Conservation (phyloP, 2,113 vertebrate species). For the Caracal caracal region DNA sequence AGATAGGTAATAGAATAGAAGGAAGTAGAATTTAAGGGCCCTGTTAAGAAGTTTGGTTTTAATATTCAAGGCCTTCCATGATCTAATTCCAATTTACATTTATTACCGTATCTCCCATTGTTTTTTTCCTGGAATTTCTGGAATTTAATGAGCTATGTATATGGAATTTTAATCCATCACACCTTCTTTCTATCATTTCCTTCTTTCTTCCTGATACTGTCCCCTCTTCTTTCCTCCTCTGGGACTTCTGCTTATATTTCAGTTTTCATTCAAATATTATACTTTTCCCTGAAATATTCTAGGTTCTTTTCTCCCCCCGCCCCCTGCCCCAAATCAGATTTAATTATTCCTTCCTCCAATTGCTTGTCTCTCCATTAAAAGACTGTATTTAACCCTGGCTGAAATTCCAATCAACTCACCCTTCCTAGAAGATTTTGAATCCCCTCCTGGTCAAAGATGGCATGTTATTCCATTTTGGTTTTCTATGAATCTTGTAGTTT, state of each 20-base stretch:
- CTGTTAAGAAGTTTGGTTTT: neutral
- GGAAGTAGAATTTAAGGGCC: neutral
- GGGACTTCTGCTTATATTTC: neutral
- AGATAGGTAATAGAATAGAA: neutral
- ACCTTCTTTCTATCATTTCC: neutral
- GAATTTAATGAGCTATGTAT: neutral
- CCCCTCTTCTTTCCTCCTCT: accelerated
- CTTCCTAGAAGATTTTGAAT: neutral
- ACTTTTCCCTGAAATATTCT: neutral
- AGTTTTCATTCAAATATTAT: neutral
- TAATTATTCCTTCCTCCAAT: neutral
- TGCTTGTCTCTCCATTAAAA: neutral
- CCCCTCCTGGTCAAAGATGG: neutral
- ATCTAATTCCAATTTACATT: neutral
- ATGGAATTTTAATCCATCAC: no score
- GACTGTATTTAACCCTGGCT: neutral
- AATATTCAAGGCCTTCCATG: neutral
- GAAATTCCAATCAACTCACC: neutral
- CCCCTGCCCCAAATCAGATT: neutral
- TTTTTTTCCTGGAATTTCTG: neutral
- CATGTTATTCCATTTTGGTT: neutral
- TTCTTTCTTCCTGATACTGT: neutral
- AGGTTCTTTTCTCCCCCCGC: neutral
- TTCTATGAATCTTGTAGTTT: neutral
- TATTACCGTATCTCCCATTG: neutral